Base-by-base conservation (phyloP, 2,113 vertebrate genomes). In the Cephalopterus ornatus region DNA sequence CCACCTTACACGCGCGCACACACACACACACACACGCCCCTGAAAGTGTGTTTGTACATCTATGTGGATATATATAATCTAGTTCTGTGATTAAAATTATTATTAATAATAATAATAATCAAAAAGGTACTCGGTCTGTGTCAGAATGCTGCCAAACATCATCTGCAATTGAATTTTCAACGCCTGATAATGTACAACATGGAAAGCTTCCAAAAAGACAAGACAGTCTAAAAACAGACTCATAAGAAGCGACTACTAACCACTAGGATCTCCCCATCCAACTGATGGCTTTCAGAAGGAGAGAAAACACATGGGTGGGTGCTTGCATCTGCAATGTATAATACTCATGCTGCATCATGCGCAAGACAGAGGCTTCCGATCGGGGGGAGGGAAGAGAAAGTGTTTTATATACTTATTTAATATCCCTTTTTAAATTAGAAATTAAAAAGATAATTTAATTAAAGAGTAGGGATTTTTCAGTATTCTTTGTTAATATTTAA, bases 341-440 rank as follows among this genome's bases (percentile, higher is more conserved):
- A 85, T 92, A 89, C 75, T 94, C 85, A 59, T 91, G 80, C 95
- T 95, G 95, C 76, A 89, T 93, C 10, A 8, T 92, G 97, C 94
- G 97, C 96, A 81, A 90, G 95, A 93, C 33, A 94, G 97, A 98
- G 97, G 97, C 95, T 96, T 97, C 92, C 44, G 67, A 97, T 97
- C 16, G 66, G 95, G 95, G 92, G 94, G 91, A 95, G 97, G 97
- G 97, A 97, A 98, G 95, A 98, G 97, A 98, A 97, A 98, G 97
- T 97, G 98, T 98, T 98, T 98, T 98, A 98, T 98, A 98, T 98
- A 98, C 98, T 98, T 98, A 98, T 98, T 98, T 98, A 98, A 98
- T 98, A 98, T 97, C 96, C 98, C 98, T 98, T 98, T 98, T 98
- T 95, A 98, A 97, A 98, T 98, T 98, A 98, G 98, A 98, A 98